Evolutionary conservation across 1,140 invertebrate species (phyloP).

Genomic region (Himalopsyche phryganea): DNA sequence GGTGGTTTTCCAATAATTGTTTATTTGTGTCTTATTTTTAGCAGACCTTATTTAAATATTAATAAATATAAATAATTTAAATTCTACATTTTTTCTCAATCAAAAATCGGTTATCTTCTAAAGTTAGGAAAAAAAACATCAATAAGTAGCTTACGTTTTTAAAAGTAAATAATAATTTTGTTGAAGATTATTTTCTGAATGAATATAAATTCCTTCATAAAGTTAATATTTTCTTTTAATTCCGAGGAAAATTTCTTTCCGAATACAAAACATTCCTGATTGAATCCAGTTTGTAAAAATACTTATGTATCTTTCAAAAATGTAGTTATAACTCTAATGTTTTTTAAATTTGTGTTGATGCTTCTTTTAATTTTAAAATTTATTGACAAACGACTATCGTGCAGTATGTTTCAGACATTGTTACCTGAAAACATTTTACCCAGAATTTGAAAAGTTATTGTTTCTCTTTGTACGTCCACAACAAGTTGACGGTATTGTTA

Average conservation of each 20-base stretch:
- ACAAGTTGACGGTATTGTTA: too few species aligned
- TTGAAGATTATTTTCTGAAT: background rate
- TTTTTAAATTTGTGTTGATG: too few species aligned
- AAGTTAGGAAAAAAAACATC: conserved; percentile 6
- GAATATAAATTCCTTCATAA: background rate
- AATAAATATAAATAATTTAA: conserved; percentile 4
- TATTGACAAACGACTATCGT: too few species aligned
- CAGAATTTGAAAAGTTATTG: too few species aligned
- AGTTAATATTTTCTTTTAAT: conserved; percentile 2
- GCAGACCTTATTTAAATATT: conserved; percentile 14
- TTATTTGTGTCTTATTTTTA: background rate
- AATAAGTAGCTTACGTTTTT: conserved; percentile 6
- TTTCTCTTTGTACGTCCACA: too few species aligned
- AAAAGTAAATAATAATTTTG: conserved; percentile 5
- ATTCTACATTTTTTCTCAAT: background rate
- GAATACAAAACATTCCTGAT: background rate
- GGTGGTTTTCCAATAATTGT: too few species aligned
- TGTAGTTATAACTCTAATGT: too few species aligned
- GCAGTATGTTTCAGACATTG: too few species aligned
- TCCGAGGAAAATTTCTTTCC: background rate
- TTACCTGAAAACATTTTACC: too few species aligned
- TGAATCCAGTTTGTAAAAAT: background rate
- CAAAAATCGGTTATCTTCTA: background rate
- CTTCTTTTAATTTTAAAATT: too few species aligned
- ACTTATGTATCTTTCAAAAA: background rate